A percentile compares a stretch with the other conserved stretches of the same genome.
Evolutionary conservation across 2,888 invertebrate genomes (phyloP).

Genomic region (Agonopterix subpropinquella): DNA sequence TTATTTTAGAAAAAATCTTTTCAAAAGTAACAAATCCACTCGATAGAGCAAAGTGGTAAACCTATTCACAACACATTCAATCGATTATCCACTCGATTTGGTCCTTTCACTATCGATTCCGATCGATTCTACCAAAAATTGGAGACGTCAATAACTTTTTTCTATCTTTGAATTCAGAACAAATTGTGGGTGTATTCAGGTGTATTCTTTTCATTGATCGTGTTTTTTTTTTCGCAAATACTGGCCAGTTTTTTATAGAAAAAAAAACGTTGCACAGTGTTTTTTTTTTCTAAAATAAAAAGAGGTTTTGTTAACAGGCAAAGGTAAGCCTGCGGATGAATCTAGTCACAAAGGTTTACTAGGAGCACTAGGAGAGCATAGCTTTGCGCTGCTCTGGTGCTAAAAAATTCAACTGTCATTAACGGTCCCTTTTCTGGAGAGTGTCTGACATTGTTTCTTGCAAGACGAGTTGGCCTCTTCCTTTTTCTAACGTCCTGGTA

Average conservation of each 20-base stretch:
- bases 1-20: no score
- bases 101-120: constrained; percentile 17
- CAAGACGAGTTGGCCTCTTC: not conserved
- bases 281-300: no score
- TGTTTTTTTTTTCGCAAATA: no score
- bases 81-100: constrained; percentile 31
- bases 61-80: constrained; percentile 17
- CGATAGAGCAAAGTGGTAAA: no score
- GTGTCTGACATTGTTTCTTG: constrained; percentile 25
- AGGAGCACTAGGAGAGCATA: no score
- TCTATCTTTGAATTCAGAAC: constrained; percentile 10
- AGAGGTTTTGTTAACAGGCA: no score
- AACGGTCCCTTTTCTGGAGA: constrained; percentile 32
- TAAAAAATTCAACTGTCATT: constrained; percentile 61
- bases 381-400: constrained; percentile 4
- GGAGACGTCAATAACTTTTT: constrained; percentile 14
- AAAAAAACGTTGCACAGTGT: no score
- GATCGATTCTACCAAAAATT: constrained; percentile 16
- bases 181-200: constrained; percentile 18
- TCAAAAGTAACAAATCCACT: no score
- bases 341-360: no score
- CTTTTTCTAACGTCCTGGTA: no score
- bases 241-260: no score
- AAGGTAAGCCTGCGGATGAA: no score
- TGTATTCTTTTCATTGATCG: constrained; percentile 6